Conservation (phyloP, 2,113 vertebrate species). For the Bungarus multicinctus region DNA sequence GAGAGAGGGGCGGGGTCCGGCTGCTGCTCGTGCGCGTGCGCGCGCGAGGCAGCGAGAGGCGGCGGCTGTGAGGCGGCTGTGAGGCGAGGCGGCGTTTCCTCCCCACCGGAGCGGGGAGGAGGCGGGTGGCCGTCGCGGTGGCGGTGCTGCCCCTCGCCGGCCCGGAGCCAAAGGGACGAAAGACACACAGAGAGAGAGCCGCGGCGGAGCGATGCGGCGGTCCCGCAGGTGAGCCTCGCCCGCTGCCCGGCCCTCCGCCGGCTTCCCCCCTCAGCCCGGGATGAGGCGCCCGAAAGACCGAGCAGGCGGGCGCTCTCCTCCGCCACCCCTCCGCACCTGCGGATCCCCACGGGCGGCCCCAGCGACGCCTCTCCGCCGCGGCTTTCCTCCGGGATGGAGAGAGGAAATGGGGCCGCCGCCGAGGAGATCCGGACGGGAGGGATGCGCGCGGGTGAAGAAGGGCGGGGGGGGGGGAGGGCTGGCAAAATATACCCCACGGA, state of each 20-base stretch:
- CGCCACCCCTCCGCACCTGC: background rate
- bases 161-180: too few relatives aligned
- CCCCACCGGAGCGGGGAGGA: background rate
- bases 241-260: background rate
- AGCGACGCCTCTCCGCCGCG: background rate
- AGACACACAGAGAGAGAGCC: background rate
- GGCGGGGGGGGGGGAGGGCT: fast-evolving
- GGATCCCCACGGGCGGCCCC: background rate
- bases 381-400: background rate
- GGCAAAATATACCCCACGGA: background rate
- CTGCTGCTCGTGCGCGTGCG: background rate
- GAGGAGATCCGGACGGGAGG: background rate
- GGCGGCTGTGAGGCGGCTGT: background rate
- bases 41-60: background rate
- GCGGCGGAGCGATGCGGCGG: background rate
- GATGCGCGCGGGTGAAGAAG: background rate
- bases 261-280: too few relatives aligned
- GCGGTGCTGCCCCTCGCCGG: background rate
- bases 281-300: background rate
- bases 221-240: background rate
- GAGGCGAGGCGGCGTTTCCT: background rate
- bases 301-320: background rate
- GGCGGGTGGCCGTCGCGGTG: background rate
- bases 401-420: background rate
- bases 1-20: too few relatives aligned